Evolutionary conservation across 1,140 invertebrate genomes (phyloP), one percentile per base, ranked within the genome.

Genomic region (Orchesella cincta): DNA sequence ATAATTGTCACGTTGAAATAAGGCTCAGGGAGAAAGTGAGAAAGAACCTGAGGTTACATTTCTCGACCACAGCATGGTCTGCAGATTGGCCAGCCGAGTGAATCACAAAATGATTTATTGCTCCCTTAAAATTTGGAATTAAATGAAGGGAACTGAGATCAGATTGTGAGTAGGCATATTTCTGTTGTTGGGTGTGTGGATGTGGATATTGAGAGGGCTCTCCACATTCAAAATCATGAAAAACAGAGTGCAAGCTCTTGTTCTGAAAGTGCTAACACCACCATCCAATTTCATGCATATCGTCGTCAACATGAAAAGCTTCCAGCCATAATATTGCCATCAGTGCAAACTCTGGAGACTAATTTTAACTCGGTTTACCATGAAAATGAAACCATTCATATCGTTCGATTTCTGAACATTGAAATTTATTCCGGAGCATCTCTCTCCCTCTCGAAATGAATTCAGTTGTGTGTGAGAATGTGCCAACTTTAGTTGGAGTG

Each of bases 81-180:
- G 62, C 62, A 67, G 62, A 67, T 67, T 67, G 62, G 62, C 62
- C 62, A 67, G 62, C 62, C 28, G 26, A 67, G 54, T 62, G 62
- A 67, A 67, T 67, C 62, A 67, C 62, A 67, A 67, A 67, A 67
- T 67, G 62, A 67, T 67, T 67, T 67, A 67, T 67, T 67, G 62
- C 62, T n/a, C 62, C 28, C 31, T 67, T 67, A 67, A 67, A 67
- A 67, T 29, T 67, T 67, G 62, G 62, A 67, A 67, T 67, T 67
- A 67, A 67, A 67, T 67, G 62, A 67, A 67, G 28, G 62, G 26
- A 67, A 29, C 33, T 33, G 31, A n/a, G 62, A 67, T 33, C 26
- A 67, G 31, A 29, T 67, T 67, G 62, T 14, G 12, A 67, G 62
- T 29, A 29, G 29, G 31, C 1, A 33, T n/a, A n/a, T n/a, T n/a